Percentiles rank a stretch among this genome's conserved stretches.
Conservation (phyloP, 2,797 vertebrate species). For the Sandelia bainsii region DNA sequence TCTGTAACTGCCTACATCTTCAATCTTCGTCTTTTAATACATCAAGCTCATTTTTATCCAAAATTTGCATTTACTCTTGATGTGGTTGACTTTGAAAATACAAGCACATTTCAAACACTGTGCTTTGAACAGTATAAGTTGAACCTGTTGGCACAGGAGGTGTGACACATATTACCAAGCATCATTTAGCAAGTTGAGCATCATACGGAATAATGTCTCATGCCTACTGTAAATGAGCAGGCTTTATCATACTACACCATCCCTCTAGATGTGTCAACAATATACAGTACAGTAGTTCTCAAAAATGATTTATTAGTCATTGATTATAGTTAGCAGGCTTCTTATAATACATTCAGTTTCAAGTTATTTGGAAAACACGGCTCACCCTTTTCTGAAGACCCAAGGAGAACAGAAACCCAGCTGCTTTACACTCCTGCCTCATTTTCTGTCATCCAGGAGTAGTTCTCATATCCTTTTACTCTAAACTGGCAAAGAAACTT, state of each 20-base stretch:
- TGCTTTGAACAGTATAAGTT: conserved; percentile 1
- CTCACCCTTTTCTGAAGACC: conserved; percentile 14
- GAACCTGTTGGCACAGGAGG: not conserved
- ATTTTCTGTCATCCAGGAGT: not conserved
- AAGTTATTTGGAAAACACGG: conserved; percentile 3
- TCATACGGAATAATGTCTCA: conserved; percentile 2
- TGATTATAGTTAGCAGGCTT: not conserved
- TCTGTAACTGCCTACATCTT: not conserved
- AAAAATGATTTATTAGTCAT: not conserved
- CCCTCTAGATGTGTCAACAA: too few relatives aligned
- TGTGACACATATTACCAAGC: not conserved
- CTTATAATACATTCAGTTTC: conserved; percentile 1
- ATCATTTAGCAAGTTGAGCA: not conserved
- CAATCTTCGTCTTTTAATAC: not conserved
- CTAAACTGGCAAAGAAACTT: conserved; percentile 8
- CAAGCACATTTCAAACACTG: not conserved
- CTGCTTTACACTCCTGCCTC: conserved; percentile 1
- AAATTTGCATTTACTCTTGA: not conserved
- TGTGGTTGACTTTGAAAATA: not conserved
- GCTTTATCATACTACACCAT: not conserved
- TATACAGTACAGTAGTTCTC: not conserved
- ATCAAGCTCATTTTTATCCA: not conserved
- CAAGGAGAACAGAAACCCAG: conserved; percentile 22
- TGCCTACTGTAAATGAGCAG: not conserved
- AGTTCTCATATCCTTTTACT: conserved; percentile 3